Percentiles rank a stretch among this genome's conserved stretches.
phyloP scores from a whole-genome alignment of 1,140 invertebrate genomes.

The Sinella curviseta region DNA sequence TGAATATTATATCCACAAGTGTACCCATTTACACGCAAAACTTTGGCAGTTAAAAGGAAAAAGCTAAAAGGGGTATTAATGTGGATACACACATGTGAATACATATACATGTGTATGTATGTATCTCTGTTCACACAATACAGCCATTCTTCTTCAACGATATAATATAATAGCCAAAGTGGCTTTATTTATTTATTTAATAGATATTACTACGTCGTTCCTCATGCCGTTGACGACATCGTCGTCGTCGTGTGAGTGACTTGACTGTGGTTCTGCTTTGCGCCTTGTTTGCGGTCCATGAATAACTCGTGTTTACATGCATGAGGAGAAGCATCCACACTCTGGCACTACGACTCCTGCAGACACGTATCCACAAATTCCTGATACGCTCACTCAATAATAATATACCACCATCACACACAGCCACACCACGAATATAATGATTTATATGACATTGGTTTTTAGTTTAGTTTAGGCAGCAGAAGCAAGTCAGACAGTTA shows the following conservation, averaged over 20 bases:
- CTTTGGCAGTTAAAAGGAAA: neutral
- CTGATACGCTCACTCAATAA: neutral
- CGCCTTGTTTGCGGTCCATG: conserved; percentile 10
- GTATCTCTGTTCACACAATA: too few species aligned
- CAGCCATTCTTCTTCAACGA: too few species aligned
- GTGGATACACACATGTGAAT: too few species aligned
- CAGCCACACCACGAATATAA: neutral
- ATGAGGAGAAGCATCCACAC: neutral
- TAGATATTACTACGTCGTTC: neutral
- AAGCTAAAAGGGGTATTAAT: neutral
- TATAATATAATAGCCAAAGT: neutral
- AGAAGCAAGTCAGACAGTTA: too few species aligned
- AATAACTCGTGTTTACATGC: neutral
- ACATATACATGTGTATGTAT: too few species aligned
- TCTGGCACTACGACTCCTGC: neutral
- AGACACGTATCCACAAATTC: neutral
- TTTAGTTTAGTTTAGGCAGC: too few species aligned
- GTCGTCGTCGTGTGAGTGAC: neutral
- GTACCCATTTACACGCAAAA: neutral
- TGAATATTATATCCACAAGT: neutral
- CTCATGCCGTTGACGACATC: neutral
- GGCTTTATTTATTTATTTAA: neutral
- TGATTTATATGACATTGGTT: conserved; percentile 9
- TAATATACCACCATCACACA: neutral
- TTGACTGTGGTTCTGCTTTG: neutral